Conservation (phyloP, 1,140 invertebrate species). For the Tetramorium alpestre region DNA sequence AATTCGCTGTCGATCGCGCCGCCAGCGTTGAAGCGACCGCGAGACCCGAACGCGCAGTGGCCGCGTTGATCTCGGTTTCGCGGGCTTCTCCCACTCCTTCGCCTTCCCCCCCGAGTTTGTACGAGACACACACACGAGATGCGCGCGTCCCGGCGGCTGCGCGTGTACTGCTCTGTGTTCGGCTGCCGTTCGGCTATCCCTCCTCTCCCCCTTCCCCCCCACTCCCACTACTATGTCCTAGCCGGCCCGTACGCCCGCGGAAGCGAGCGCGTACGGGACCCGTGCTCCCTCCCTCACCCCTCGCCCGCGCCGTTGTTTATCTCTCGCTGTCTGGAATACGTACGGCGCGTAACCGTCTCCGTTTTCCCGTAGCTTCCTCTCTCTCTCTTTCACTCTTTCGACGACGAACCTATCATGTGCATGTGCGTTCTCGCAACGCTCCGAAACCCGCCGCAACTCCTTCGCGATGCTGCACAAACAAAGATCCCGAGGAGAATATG, state of each 20-base stretch:
- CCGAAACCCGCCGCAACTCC: neutral
- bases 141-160: constrained; percentile 82
- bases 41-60: constrained; percentile 77
- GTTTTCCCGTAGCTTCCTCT: constrained; percentile 6
- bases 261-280: constrained; percentile 68
- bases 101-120: constrained; percentile 10
- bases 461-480: neutral
- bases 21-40: constrained; percentile 49
- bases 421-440: neutral
- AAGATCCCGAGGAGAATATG: neutral
- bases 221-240: neutral
- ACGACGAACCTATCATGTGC: constrained; percentile 34
- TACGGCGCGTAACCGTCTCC: constrained; percentile 17
- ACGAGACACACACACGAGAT: constrained; percentile 69
- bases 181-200: constrained; percentile 56
- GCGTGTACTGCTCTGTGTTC: constrained; percentile 75
- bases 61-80: constrained; percentile 75
- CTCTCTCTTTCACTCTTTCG: neutral
- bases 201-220: constrained; percentile 20
- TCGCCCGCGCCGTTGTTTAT: constrained; percentile 2
- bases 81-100: constrained; percentile 72
- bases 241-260: constrained; percentile 55
- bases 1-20: neutral
- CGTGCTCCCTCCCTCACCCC: constrained; percentile 52
- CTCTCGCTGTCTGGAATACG: constrained; percentile 1